A percentile compares a stretch with the other conserved stretches of the same genome.
Conservation (phyloP, 1,140 invertebrate species). For the Calliphora vicina region DNA sequence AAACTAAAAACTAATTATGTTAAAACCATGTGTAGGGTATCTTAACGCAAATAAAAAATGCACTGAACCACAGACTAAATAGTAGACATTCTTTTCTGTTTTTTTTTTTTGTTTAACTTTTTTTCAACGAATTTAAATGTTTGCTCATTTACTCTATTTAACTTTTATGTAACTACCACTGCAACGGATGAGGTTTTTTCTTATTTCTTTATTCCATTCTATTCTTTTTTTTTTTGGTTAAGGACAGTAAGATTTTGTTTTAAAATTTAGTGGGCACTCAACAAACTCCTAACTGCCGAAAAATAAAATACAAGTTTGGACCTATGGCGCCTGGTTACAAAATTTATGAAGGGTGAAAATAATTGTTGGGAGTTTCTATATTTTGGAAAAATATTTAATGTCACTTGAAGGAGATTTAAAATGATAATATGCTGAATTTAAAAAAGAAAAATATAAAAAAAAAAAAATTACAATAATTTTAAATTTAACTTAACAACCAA, state of each 20-base stretch:
- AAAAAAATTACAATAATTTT: background rate
- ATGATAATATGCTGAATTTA: background rate
- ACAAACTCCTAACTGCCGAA: background rate
- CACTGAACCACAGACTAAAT: conserved; percentile 10
- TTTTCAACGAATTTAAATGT: conserved; percentile 25
- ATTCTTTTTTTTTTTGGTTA: background rate
- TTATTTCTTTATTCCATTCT: background rate
- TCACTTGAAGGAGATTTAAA: background rate
- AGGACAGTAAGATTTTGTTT: background rate
- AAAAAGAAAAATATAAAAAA: background rate
- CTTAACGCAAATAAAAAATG: background rate
- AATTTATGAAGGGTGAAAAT: conserved; percentile 34
- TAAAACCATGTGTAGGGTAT: background rate
- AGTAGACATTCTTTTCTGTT: background rate
- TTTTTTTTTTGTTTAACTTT: too few relatives aligned
- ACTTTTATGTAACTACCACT: background rate
- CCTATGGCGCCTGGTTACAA: conserved; percentile 28
- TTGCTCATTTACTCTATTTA: conserved; percentile 27
- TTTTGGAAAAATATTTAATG: conserved; percentile 1
- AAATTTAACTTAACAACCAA: background rate
- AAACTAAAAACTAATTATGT: background rate
- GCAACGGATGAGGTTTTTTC: conserved; percentile 6
- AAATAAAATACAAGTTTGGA: conserved; percentile 1
- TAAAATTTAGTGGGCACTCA: conserved; percentile 30
- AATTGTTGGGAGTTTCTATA: conserved; percentile 23